Evolutionary conservation across 2,888 invertebrate species (phyloP).

Genomic region (Synanthedon vespiformis): DNA sequence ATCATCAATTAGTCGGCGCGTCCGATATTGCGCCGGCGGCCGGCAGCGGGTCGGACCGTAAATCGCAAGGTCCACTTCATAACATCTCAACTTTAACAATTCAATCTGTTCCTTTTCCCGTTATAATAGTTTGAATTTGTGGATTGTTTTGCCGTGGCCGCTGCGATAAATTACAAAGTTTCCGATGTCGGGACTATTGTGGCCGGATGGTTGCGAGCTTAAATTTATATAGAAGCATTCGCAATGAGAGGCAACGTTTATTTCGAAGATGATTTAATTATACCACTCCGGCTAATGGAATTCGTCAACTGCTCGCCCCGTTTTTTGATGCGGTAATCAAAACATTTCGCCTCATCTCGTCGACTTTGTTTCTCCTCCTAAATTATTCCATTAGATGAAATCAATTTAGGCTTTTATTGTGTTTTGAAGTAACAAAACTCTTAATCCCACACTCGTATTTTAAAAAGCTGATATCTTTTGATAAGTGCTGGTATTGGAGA

Average conservation of each 20-base stretch:
- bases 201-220: constrained; percentile 35
- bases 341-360: constrained; percentile 16
- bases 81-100: constrained; percentile 35
- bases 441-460: no score
- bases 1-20: not conserved
- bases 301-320: constrained; percentile 27
- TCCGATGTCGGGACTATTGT: constrained; percentile 33
- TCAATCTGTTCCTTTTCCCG: constrained; percentile 30
- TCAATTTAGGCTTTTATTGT: not conserved
- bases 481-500: not conserved
- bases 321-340: constrained; percentile 27
- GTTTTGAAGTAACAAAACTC: no score
- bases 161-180: constrained; percentile 54
- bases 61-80: constrained; percentile 21
- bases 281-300: constrained; percentile 31
- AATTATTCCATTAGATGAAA: not conserved
- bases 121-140: constrained; percentile 37
- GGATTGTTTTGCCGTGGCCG: constrained; percentile 40
- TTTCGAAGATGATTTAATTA: constrained; percentile 49
- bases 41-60: constrained; percentile 9
- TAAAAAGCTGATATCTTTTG: no score
- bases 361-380: not conserved
- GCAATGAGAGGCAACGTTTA: constrained; percentile 45
- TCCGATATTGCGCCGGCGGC: not conserved
- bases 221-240: constrained; percentile 57